A percentile compares a stretch with the other conserved stretches of the same genome.
phyloP scores from a whole-genome alignment of 2,888 invertebrate species.

The Leucozona laternaria region DNA sequence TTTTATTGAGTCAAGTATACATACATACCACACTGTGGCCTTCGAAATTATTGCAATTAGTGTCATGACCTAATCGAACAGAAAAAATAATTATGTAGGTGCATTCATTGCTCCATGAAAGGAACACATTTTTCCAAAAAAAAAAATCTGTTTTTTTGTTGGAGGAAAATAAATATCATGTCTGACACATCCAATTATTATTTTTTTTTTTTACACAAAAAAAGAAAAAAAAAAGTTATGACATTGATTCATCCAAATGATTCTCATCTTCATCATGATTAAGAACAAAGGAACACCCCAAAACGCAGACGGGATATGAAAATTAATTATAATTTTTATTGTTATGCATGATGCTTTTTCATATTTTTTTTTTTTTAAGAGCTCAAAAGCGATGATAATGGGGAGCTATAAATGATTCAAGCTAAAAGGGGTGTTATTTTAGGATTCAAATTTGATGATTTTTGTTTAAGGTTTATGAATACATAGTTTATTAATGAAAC shows the following conservation, averaged over 20 bases:
- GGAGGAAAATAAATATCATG: constrained; percentile 4
- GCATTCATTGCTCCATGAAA: background rate
- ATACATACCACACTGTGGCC: background rate
- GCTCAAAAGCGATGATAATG: background rate
- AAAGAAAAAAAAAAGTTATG: constrained; percentile 3
- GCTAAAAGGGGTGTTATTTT: constrained; percentile 2
- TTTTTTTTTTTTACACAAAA: background rate
- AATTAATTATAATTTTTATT: constrained; percentile 20
- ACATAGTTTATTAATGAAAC: background rate
- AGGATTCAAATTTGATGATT: constrained; percentile 10
- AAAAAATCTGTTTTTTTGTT: background rate
- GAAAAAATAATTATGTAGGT: background rate
- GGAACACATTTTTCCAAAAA: background rate
- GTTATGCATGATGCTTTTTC: constrained; percentile 14
- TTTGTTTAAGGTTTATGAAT: background rate
- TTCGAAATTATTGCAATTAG: background rate
- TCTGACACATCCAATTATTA: constrained; percentile 28
- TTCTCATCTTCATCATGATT: constrained; percentile 13
- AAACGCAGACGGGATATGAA: constrained; percentile 1
- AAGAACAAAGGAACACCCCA: constrained; percentile 30
- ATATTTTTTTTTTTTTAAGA: background rate
- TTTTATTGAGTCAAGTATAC: background rate
- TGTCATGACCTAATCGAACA: constrained; percentile 7
- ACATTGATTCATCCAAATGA: constrained; percentile 30
- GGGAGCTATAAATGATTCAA: background rate